A percentile compares a stretch with the other conserved stretches of the same genome.
Conservation (phyloP, 37 sponge, comb jelly and placozoan species). For the Dysidea cf. avara region DNA sequence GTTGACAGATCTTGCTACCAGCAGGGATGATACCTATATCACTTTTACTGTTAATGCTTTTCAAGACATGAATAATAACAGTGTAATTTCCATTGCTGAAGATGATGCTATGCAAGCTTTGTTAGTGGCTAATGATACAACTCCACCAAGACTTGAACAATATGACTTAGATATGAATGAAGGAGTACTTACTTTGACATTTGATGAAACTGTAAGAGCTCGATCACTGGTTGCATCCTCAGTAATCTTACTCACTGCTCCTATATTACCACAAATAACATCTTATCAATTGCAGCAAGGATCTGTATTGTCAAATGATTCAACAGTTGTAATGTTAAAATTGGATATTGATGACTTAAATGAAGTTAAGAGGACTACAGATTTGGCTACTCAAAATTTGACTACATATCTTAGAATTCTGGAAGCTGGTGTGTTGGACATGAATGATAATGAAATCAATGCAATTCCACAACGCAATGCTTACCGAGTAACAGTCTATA, state of each 20-base stretch:
- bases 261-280: background rate
- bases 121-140: conserved; percentile 52
- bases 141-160: conserved; percentile 44
- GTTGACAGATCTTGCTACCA: conserved; percentile 56
- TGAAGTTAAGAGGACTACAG: conserved; percentile 42
- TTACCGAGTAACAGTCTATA: conserved; percentile 40
- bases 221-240: conserved; percentile 15
- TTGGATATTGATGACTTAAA: conserved; percentile 58
- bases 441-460: conserved; percentile 61
- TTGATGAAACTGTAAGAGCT: conserved; percentile 77
- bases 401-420: conserved; percentile 49
- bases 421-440: conserved; percentile 52
- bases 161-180: conserved; percentile 72
- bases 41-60: conserved; percentile 43
- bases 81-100: conserved; percentile 19
- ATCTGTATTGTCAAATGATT: conserved; percentile 43
- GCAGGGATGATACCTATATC: conserved; percentile 61
- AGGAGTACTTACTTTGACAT: conserved; percentile 64
- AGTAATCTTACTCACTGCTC: conserved; percentile 47
- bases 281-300: conserved; percentile 22
- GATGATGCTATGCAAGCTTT: conserved; percentile 15
- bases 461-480: conserved; percentile 34
- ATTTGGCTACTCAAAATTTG: conserved; percentile 21
- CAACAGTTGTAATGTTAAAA: conserved; percentile 47
- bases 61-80: conserved; percentile 84